Percentiles rank a stretch among this genome's conserved stretches.
Conservation (phyloP, 2,113 vertebrate genomes). For the Stomatorhinus ivindoensis region DNA sequence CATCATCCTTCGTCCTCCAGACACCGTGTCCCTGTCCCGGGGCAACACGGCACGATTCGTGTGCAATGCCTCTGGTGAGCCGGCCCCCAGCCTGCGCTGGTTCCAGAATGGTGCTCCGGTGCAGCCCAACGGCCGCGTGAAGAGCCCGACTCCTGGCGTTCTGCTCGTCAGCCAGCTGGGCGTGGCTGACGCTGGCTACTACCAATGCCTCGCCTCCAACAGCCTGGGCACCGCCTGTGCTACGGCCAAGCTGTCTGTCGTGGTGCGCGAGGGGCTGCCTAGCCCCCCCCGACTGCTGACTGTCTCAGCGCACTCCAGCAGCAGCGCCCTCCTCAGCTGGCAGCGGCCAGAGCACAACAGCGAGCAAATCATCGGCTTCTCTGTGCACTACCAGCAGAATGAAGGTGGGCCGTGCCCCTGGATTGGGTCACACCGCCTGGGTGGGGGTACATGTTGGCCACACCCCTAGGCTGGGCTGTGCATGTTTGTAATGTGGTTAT, state of each 20-base stretch:
- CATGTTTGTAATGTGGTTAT: neutral
- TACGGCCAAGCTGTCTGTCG: conserved; percentile 78
- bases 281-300: conserved; percentile 78
- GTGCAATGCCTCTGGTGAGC: conserved; percentile 86
- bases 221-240: conserved; percentile 82
- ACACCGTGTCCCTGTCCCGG: conserved; percentile 80
- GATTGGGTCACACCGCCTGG: neutral
- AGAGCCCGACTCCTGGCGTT: conserved; percentile 78
- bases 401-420: conserved; percentile 52
- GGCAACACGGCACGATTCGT: conserved; percentile 90
- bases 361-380: conserved; percentile 93
- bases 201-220: conserved; percentile 92
- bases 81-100: conserved; percentile 74
- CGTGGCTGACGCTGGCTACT: conserved; percentile 84
- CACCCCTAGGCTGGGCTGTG: too few species aligned
- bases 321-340: conserved; percentile 78
- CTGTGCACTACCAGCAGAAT: conserved; percentile 83
- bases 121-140: conserved; percentile 75
- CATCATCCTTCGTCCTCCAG: conserved; percentile 81
- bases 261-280: conserved; percentile 86
- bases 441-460: neutral
- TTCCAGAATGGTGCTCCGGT: conserved; percentile 78
- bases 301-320: conserved; percentile 77
- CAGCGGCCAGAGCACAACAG: conserved; percentile 82
- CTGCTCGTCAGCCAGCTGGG: conserved; percentile 94